Conservation (phyloP, 2,797 vertebrate genomes). For the Pteronotus mesoamericanus region DNA sequence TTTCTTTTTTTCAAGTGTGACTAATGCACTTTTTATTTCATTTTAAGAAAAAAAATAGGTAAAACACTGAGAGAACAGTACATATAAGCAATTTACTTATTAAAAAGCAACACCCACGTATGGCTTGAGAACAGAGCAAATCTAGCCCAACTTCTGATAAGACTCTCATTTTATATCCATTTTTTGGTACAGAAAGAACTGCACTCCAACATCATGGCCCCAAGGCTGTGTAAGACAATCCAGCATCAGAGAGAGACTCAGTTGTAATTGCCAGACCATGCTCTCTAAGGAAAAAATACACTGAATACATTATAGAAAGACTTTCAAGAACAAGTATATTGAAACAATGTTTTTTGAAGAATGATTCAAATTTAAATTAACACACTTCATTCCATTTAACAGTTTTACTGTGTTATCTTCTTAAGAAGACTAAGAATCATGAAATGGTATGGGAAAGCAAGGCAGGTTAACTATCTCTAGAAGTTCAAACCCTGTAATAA, state of each 20-base stretch:
- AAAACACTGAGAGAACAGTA: conserved; percentile 3
- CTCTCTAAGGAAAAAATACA: neutral
- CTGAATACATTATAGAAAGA: neutral
- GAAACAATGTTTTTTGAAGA: neutral
- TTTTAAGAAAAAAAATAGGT: neutral
- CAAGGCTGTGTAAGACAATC: neutral
- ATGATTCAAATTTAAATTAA: conserved; percentile 18
- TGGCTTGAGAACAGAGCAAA: neutral
- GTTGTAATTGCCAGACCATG: neutral
- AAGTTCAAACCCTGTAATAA: neutral
- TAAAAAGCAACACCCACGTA: neutral
- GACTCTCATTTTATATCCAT: neutral
- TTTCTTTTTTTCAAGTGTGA: neutral
- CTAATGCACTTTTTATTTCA: neutral
- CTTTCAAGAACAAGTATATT: neutral
- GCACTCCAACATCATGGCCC: neutral
- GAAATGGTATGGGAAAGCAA: neutral
- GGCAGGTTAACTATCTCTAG: neutral
- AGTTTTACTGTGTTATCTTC: neutral
- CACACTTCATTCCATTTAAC: neutral
- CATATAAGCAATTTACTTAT: neutral
- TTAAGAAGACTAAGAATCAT: neutral
- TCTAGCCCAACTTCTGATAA: neutral
- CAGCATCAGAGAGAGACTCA: neutral
- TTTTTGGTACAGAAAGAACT: neutral